These are phyloP conservation scores for Polymixis flavicincta DNA, from an alignment of 2,888 invertebrate genomes.

Conservation along the genomic window DNA sequence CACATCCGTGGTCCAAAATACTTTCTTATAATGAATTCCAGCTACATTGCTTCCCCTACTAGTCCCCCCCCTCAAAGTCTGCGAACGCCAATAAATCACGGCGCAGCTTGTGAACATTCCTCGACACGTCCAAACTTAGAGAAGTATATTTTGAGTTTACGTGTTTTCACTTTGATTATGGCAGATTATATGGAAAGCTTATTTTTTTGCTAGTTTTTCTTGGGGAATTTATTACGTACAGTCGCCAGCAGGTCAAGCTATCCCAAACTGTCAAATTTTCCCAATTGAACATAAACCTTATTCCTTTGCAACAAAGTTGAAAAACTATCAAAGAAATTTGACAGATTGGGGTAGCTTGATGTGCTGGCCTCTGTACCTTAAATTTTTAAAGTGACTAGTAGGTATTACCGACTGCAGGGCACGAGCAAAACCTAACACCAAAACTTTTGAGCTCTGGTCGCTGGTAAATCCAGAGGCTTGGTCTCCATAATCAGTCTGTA, in stretches of 20 bases:
- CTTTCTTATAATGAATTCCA: conserved; percentile 61
- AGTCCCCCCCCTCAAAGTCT: conserved; percentile 33
- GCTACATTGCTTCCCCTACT: conserved; percentile 35
- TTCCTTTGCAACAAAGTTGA: too few relatives aligned
- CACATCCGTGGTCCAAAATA: conserved; percentile 44
- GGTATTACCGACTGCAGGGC: too few relatives aligned
- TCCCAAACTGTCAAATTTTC: too few relatives aligned
- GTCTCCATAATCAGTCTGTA: too few relatives aligned
- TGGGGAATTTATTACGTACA: not conserved
- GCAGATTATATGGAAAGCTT: conserved; percentile 36
- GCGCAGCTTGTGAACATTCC: conserved; percentile 72
- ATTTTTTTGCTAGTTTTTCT: conserved; percentile 14
- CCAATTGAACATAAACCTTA: too few relatives aligned
- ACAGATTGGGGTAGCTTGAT: too few relatives aligned
- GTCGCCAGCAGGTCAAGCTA: too few relatives aligned
- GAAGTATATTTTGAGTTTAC: conserved; percentile 71
- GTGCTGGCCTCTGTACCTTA: too few relatives aligned
- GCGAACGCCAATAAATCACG: conserved; percentile 70
- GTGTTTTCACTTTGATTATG: conserved; percentile 62
- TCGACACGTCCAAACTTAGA: conserved; percentile 70
- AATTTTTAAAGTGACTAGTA: not conserved
- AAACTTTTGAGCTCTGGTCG: not conserved
- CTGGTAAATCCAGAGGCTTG: not conserved
- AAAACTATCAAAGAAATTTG: too few relatives aligned
- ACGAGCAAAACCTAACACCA: not conserved